Evolutionary conservation across 2,888 invertebrate species (phyloP).

Genomic region (Keiferia lycopersicella): DNA sequence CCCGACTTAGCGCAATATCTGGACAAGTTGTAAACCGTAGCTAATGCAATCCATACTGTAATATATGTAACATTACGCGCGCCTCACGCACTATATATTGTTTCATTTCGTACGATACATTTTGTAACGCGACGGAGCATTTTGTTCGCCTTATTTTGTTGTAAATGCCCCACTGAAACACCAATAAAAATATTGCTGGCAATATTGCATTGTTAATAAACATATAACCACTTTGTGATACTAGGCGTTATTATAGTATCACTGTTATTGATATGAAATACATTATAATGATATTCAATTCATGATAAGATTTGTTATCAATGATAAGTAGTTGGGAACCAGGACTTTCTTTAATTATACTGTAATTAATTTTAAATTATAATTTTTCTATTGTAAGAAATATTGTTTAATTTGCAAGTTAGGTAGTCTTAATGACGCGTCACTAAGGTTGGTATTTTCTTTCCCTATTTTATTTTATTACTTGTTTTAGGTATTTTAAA

Average conservation of each 20-base stretch:
- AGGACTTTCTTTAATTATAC: slow-evolving; percentile 66
- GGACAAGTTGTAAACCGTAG: slow-evolving; percentile 96
- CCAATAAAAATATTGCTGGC: slow-evolving; percentile 60
- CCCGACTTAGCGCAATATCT: slow-evolving; percentile 97
- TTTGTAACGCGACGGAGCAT: slow-evolving; percentile 42
- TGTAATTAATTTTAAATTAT: slow-evolving; percentile 81
- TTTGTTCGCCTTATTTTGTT: slow-evolving; percentile 54
- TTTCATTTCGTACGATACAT: slow-evolving; percentile 46
- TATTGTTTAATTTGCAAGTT: slow-evolving; percentile 51
- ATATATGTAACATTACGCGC: slow-evolving; percentile 73
- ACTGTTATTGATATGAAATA: slow-evolving; percentile 36
- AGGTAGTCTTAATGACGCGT: slow-evolving; percentile 24
- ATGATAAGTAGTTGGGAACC: slow-evolving; percentile 50
- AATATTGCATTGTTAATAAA: slow-evolving; percentile 56
- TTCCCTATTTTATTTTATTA: background rate
- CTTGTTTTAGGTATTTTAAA: background rate
- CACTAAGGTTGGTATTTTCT: slow-evolving; percentile 10
- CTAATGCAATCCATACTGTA: slow-evolving; percentile 73
- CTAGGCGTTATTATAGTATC: slow-evolving; percentile 45
- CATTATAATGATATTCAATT: slow-evolving; percentile 42
- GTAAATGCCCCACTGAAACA: slow-evolving; percentile 44
- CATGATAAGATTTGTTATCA: slow-evolving; percentile 48
- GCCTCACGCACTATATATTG: slow-evolving; percentile 63
- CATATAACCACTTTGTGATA: slow-evolving; percentile 46
- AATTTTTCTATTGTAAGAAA: slow-evolving; percentile 77